Percentiles rank a stretch among this genome's conserved stretches.
Conservation (phyloP, 2,797 vertebrate genomes). For the Tadarida brasiliensis region DNA sequence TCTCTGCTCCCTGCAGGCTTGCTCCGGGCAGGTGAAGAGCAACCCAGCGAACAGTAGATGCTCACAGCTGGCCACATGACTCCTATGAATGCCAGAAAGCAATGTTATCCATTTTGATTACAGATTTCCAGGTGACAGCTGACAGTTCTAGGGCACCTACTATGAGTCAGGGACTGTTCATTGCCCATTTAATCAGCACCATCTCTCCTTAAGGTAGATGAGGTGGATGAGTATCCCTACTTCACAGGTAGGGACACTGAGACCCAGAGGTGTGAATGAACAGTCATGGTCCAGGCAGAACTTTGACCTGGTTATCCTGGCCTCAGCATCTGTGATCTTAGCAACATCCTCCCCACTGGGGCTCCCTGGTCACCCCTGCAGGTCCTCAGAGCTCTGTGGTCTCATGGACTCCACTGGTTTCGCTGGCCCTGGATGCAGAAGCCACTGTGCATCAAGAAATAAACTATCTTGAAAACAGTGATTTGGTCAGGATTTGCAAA, state of each 20-base stretch:
- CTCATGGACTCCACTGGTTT: not conserved
- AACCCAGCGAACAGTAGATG: not conserved
- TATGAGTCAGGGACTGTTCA: too few species aligned
- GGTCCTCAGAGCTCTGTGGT: not conserved
- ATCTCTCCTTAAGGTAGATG: fast-evolving
- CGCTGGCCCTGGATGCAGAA: not conserved
- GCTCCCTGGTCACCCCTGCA: not conserved
- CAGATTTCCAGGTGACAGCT: not conserved
- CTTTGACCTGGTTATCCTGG: not conserved
- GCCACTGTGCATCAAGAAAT: not conserved
- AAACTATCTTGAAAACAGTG: not conserved
- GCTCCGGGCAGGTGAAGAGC: not conserved
- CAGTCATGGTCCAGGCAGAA: not conserved
- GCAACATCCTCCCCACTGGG: too few species aligned
- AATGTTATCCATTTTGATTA: fast-evolving
- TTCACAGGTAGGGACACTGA: not conserved
- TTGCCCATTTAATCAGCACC: too few species aligned
- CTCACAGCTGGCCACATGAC: fast-evolving
- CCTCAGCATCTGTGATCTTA: not conserved
- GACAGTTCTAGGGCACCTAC: fast-evolving
- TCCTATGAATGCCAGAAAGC: not conserved
- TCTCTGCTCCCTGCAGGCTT: not conserved
- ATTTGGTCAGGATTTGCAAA: not conserved
- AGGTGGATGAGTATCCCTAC: not conserved
- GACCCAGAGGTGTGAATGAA: not conserved